phyloP scores from a whole-genome alignment of 2,797 vertebrate genomes.

The Pipistrellus pipistrellus region DNA sequence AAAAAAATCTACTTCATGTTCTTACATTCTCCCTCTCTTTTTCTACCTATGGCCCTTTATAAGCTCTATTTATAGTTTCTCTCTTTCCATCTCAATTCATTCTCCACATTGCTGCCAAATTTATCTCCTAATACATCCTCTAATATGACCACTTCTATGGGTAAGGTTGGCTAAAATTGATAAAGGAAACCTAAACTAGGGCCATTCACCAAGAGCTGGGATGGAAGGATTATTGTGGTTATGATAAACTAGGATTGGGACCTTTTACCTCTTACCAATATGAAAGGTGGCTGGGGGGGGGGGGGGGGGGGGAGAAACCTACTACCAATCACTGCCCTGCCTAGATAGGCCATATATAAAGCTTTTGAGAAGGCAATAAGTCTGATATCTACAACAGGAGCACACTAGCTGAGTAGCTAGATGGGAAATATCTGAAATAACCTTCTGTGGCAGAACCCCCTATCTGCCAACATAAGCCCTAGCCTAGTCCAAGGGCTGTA shows the following conservation, averaged over 20 bases:
- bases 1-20: background rate
- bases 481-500: background rate
- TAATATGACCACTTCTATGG: background rate
- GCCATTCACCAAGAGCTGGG: background rate
- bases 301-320: background rate
- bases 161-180: background rate
- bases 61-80: background rate
- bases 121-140: constrained; percentile 2
- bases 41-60: background rate
- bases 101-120: background rate
- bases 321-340: background rate
- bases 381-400: background rate
- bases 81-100: background rate
- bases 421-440: constrained; percentile 1
- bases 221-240: constrained; percentile 51
- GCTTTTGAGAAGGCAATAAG: background rate
- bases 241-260: constrained; percentile 67
- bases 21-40: background rate
- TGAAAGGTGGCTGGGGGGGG: background rate
- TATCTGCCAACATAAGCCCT: background rate
- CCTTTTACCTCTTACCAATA: constrained; percentile 69
- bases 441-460: background rate
- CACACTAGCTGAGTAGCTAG: background rate
- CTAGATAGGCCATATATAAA: background rate
- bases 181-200: background rate